These are phyloP conservation scores for Anhinga rufa DNA, from an alignment of 2,113 vertebrate genomes.

Conservation along the genomic window DNA sequence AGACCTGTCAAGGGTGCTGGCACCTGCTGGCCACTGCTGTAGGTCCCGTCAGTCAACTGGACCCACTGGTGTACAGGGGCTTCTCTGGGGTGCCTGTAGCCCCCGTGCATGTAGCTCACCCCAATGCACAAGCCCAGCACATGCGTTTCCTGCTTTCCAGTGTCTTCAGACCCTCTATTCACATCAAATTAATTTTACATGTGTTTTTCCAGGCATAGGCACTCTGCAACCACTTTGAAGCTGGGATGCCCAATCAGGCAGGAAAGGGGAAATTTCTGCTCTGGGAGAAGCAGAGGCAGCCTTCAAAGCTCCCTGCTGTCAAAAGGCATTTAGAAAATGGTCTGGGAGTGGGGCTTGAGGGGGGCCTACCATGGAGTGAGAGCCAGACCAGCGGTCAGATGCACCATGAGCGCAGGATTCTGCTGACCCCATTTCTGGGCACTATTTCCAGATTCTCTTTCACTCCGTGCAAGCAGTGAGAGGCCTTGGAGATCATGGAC, in stretches of 20 bases:
- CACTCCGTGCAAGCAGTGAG: fast-evolving
- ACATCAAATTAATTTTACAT: background rate
- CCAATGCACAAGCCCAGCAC: background rate
- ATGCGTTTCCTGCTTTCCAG: background rate
- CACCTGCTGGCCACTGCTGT: fast-evolving
- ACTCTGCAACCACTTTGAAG: background rate
- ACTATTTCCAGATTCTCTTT: background rate
- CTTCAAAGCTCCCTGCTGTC: background rate
- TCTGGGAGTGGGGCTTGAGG: background rate
- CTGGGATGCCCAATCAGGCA: background rate
- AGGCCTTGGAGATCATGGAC: background rate
- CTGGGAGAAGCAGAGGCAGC: background rate
- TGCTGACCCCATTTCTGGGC: background rate
- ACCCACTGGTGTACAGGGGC: background rate
- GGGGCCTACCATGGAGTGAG: background rate
- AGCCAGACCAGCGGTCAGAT: background rate
- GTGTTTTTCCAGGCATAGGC: background rate
- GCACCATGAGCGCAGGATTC: background rate
- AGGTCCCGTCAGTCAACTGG: fast-evolving
- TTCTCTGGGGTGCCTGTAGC: background rate
- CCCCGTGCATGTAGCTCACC: background rate
- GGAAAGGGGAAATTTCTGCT: background rate
- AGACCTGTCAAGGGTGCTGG: background rate
- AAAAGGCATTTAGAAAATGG: background rate
- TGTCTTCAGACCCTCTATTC: background rate